Base-by-base conservation (phyloP, 2,888 invertebrate species). In the Nebria brevicollis region DNA sequence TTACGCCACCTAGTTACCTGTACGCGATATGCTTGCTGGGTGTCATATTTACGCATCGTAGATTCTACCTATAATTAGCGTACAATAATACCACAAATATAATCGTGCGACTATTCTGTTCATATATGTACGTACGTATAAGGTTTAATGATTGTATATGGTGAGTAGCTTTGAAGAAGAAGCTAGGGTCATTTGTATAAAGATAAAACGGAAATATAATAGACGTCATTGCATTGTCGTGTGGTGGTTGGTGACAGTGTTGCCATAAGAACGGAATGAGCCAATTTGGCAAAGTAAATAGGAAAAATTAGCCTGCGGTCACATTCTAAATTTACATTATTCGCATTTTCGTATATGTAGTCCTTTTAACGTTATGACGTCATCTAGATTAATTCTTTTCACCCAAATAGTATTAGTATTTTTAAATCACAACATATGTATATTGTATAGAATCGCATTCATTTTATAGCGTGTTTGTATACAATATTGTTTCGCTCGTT, bases 261-360 rank as follows among this genome's bases (percentile, higher is more conserved):
- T 70, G 25, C 34, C 34, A 34, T 70, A 70, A 70, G 70, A 70
- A 26, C 70, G 70, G 34, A 70, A 34, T 11, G 66, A 70, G 70
- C 3, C 70, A 70, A 70, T 70, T 70, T 15, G 70, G 26, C 10
- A 70, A 70, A 70, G 70, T 34, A 70, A 70, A 70, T 70, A 70
- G 34, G 70, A 25, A 70, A 70, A 70, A 11, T 70, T 70, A 4
- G 70, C 70, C 70, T 11, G 70, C 70, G 70, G 11, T 70, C 13
- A 25, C 70, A 11, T 25, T 54, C 54, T 13, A 54, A 54, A 11
- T 54, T 13, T 54, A 8, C 54, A 54, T 54, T 13, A 54, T 5
- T 34, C 34, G 34, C 5, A 34, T 34, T 34, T 34, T 34, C 34
- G 34, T 34, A 2, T 34, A 34, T 34, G 5, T 5, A 34, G 34